A percentile compares a stretch with the other conserved stretches of the same genome.
Conservation (phyloP, 1,140 invertebrate genomes). For the Saxidomus purpurata region DNA sequence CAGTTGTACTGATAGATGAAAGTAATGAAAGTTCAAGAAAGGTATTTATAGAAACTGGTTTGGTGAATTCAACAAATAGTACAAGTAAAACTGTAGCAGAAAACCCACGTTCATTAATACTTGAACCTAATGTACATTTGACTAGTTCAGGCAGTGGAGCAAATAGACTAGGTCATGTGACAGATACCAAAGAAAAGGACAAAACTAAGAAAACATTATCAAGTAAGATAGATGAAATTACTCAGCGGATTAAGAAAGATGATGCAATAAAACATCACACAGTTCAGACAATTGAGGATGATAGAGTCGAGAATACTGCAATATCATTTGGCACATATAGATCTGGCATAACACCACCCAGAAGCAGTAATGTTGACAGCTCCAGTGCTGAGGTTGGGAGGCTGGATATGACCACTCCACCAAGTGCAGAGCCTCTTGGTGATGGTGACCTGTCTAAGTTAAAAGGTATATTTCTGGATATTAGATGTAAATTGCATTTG, state of each 20-base stretch:
- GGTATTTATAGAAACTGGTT: background rate
- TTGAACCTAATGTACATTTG: background rate
- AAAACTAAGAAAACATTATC: constrained; percentile 62
- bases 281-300: constrained; percentile 20
- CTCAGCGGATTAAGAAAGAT: constrained; percentile 60
- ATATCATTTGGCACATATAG: background rate
- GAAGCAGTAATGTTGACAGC: background rate
- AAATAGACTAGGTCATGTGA: background rate
- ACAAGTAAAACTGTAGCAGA: background rate
- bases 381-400: background rate
- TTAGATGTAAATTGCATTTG: background rate
- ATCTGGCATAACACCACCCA: background rate
- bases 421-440: background rate
- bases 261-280: constrained; percentile 56
- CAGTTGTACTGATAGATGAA: constrained; percentile 20
- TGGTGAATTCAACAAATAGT: background rate
- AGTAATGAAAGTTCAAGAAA: background rate
- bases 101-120: background rate
- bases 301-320: background rate
- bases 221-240: constrained; percentile 64
- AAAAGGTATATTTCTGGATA: constrained; percentile 15
- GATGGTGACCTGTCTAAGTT: constrained; percentile 31
- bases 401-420: background rate
- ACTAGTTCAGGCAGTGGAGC: background rate
- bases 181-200: constrained; percentile 46